A percentile compares a stretch with the other conserved stretches of the same genome.
Evolutionary conservation across 2,113 vertebrate genomes (phyloP).

Genomic region (Mola mola): DNA sequence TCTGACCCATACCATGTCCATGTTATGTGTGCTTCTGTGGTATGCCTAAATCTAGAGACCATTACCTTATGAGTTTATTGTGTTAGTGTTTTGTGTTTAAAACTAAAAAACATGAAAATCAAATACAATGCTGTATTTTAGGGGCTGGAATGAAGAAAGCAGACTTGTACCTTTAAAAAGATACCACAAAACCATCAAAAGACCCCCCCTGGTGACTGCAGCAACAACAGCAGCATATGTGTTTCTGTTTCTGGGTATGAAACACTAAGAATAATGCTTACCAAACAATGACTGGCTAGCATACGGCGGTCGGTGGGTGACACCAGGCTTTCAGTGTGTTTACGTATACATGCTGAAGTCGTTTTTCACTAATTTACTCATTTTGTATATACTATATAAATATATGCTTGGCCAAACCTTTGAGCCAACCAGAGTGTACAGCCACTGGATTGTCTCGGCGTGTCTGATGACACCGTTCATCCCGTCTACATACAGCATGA

Average conservation of each 20-base stretch:
- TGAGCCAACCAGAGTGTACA: conserved; percentile 92
- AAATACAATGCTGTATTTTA: background rate
- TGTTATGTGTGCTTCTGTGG: background rate
- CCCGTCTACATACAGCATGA: conserved; percentile 97
- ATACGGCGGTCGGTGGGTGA: too few species aligned
- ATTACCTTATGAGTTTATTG: too few species aligned
- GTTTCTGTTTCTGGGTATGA: conserved; percentile 28
- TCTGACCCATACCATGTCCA: background rate
- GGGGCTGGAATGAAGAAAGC: background rate
- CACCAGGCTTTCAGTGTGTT: too few species aligned
- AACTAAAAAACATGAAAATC: too few species aligned
- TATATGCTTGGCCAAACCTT: too few species aligned
- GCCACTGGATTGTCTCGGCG: conserved; percentile 93
- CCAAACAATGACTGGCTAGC: conserved; percentile 29
- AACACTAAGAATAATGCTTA: conserved; percentile 42
- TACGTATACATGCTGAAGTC: too few species aligned
- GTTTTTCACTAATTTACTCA: too few species aligned
- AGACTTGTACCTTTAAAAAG: conserved; percentile 1
- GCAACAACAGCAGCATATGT: conserved; percentile 33
- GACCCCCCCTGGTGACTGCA: conserved; percentile 14
- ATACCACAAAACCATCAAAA: conserved; percentile 24
- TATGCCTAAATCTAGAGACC: too few species aligned
- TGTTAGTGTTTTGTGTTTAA: background rate
- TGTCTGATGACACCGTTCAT: conserved; percentile 97
- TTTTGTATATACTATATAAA: too few species aligned